Evolutionary conservation across 2,113 vertebrate species (phyloP).

Genomic region (Rhinopomastus cyanomelas): DNA sequence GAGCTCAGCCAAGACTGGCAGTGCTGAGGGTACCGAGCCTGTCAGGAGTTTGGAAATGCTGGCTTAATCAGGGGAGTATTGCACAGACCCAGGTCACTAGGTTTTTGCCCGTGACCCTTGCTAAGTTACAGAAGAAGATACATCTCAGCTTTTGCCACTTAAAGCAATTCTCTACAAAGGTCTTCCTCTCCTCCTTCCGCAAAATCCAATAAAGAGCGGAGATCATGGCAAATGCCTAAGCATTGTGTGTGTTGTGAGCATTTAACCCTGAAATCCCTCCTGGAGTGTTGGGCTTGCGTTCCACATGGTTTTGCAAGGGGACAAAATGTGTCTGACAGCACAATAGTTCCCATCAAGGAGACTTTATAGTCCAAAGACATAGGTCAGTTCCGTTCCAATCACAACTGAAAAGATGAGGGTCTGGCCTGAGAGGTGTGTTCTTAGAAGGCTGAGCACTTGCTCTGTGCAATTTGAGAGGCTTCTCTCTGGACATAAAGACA

Average conservation of each 20-base stretch:
- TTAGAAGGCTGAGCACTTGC: background rate
- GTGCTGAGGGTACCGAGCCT: background rate
- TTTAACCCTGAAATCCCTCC: background rate
- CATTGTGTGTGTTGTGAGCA: background rate
- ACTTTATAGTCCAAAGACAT: background rate
- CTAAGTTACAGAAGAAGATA: background rate
- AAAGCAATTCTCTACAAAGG: background rate
- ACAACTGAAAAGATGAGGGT: background rate
- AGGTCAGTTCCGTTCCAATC: background rate
- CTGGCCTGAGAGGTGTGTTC: background rate
- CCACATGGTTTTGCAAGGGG: background rate
- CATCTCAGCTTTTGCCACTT: background rate
- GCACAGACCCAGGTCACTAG: background rate
- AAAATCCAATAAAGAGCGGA: background rate
- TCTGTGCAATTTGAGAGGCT: background rate
- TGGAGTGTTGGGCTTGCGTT: constrained; percentile 10
- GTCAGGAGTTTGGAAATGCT: background rate
- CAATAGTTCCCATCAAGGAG: background rate
- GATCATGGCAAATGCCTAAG: background rate
- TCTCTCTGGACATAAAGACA: background rate
- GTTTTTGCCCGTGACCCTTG: background rate
- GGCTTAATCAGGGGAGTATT: background rate
- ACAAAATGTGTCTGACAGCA: background rate
- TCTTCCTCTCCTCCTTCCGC: background rate
- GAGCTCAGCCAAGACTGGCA: background rate